Base-by-base conservation (phyloP, 2,888 invertebrate genomes). In the Diabrotica balteata region DNA sequence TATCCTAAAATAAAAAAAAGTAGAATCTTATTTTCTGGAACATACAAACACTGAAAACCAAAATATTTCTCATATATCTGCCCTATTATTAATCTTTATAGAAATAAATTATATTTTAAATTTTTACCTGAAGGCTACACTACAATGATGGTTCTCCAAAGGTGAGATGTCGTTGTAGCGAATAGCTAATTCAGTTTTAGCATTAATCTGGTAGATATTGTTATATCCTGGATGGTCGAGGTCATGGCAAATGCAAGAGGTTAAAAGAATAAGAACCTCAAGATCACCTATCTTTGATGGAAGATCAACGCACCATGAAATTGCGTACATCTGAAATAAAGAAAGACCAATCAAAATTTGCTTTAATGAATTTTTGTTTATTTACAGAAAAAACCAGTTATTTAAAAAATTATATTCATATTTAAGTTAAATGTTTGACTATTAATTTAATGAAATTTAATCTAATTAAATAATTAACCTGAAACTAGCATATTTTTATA, bases 121-220 rank as follows among this genome's bases (percentile, higher is more conserved):
- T 17, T 17, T 22, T 66, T 63, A 69, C 69, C 69, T 66, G 59
- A 94, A 94, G 55, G 93, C 91, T 76, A 94, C 92, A 71, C 93
- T 93, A 84, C 93, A 93, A 81, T 94, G 94, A 83, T 94, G 94
- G 84, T 94, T 94, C 84, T 94, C 94, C 80, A 94, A 84, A 4
- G 93, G 93, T 62, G 93, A 93, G 80, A 93, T 93, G 85, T 94
- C 93, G 84, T 94, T 94, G 85, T 94, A 94, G 81, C 93, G 88
- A 73, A 94, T 87, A 45, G 93, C 93, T 79, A 94, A 84, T 81
- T 93, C 93, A 53, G 94, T 94, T 79, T 91, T 88, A 55, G 93
- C 93, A 82, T 94, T 94, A 80, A 94, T 93, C 84, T 91, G 91
- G 83, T 91, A 92, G 76, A 92, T 91, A 81, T 91, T 92, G 84